Evolutionary conservation across 1,140 invertebrate species (phyloP).

Genomic region (Dendrolimus kikuchii): DNA sequence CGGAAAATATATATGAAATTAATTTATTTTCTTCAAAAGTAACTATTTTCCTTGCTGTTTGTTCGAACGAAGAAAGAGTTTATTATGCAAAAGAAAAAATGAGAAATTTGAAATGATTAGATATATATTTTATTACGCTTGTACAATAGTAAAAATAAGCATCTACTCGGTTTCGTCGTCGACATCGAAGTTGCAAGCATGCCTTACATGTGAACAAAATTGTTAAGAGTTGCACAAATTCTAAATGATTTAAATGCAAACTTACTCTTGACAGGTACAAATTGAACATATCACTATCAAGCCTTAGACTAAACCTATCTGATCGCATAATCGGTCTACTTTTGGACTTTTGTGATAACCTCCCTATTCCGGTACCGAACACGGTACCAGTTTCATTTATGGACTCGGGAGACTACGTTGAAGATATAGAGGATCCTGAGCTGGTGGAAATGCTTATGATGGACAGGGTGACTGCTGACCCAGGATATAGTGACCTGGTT

Average conservation of each 20-base stretch:
- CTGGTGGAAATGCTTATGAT: constrained; percentile 31
- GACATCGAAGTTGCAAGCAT: too few species aligned
- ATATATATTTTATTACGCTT: too few species aligned
- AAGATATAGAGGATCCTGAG: constrained; percentile 41
- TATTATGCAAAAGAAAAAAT: too few species aligned
- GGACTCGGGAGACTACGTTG: constrained; percentile 55
- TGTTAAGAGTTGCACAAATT: too few species aligned
- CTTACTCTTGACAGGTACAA: constrained; percentile 82
- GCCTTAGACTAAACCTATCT: constrained; percentile 84
- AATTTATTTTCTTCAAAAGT: neutral
- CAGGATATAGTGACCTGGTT: constrained; percentile 51
- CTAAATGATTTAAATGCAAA: constrained; percentile 5
- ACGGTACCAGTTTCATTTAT: constrained; percentile 62
- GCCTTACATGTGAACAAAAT: too few species aligned
- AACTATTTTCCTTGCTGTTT: too few species aligned
- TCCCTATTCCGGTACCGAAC: constrained; percentile 73
- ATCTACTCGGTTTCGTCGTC: too few species aligned
- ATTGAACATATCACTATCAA: constrained; percentile 81
- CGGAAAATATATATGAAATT: neutral
- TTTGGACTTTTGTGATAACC: constrained; percentile 79
- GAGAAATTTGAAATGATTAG: too few species aligned
- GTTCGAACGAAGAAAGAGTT: too few species aligned
- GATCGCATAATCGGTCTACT: constrained; percentile 80
- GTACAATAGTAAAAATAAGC: too few species aligned
- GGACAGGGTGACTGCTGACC: constrained; percentile 51